Evolutionary conservation across 2,888 invertebrate genomes (phyloP), one percentile per base, ranked within the genome.

Genomic region (Lasioglossum morio): DNA sequence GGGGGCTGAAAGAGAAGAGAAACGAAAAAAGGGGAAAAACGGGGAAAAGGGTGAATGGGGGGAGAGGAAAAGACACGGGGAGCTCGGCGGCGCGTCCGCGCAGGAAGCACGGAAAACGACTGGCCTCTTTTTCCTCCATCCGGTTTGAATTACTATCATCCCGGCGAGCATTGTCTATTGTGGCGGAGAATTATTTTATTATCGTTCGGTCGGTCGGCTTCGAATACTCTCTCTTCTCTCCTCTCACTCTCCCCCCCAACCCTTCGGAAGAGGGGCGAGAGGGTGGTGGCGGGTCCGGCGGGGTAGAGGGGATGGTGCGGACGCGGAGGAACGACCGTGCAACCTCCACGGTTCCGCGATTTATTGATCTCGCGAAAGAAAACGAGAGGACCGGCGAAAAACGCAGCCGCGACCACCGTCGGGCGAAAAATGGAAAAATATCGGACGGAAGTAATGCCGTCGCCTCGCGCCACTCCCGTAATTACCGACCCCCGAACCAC

Each of bases 141-240:
- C 94, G 94, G 93, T 94, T 94, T 94, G 93, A 95, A 94, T 95
- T 94, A 94, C 93, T 92, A 93, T 94, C 93, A 92, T 94, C 91
- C 93, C 93, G 92, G 85, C 92, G 89, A 91, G 93, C 93, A 94
- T 94, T 94, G 94, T 94, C 94, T 93, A 94, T 94, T 94, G 94
- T 94, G 93, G 91, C 92, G 92, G 91, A 93, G 94, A 94, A 94
- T 94, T 94, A 94, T 94, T 94, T 94, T 94, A 95, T 94, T 94
- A 94, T 93, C 94, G 93, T 91, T 92, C 92, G 92, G 88, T 89
- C 91, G 91, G 89, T 76, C 91, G 89, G 78, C 76, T 85, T 73
- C 89, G 86, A 90, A 91, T 91, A 84, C 80, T 81, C 53, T 23
- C 53, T n/a, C 23, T 10, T 10, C 10, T 23, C 23, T 23, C 23